These are phyloP conservation scores for Daktulosphaira vitifoliae DNA, from an alignment of 1,140 invertebrate species.

Conservation along the genomic window DNA sequence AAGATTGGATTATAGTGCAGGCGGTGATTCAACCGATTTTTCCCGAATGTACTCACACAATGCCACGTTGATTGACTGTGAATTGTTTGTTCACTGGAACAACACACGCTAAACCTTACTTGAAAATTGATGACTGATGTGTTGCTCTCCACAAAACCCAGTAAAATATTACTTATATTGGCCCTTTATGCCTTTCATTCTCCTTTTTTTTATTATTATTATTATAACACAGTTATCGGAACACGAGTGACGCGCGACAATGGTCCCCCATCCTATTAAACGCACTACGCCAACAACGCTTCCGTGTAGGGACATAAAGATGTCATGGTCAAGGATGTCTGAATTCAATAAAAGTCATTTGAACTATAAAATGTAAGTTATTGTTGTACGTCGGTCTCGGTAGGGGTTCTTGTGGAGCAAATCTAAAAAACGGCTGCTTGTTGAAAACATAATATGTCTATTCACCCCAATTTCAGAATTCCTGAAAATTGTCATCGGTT, in stretches of 20 bases:
- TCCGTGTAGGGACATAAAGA: slow-evolving; percentile 23
- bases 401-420: slow-evolving; percentile 2
- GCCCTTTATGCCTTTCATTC: not conserved
- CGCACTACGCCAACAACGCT: slow-evolving; percentile 1
- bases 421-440: slow-evolving; percentile 13
- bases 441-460: no score
- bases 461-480: no score
- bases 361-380: slow-evolving; percentile 10
- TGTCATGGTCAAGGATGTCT: slow-evolving; percentile 21
- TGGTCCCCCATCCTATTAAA: slow-evolving; percentile 6
- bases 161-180: not conserved
- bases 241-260: no score
- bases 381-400: not conserved
- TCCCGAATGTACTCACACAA: slow-evolving; percentile 8
- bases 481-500: no score
- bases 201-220: slow-evolving; percentile 3
- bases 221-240: slow-evolving; percentile 2
- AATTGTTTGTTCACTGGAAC: slow-evolving; percentile 16
- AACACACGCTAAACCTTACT: not conserved
- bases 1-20: not conserved
- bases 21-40: not conserved
- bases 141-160: not conserved
- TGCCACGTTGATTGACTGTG: slow-evolving; percentile 13
- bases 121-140: slow-evolving; percentile 15
- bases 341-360: slow-evolving; percentile 23